Percentiles rank a stretch among this genome's conserved stretches.
phyloP scores from a whole-genome alignment of 2,888 invertebrate species.

The Sesamia inferens region DNA sequence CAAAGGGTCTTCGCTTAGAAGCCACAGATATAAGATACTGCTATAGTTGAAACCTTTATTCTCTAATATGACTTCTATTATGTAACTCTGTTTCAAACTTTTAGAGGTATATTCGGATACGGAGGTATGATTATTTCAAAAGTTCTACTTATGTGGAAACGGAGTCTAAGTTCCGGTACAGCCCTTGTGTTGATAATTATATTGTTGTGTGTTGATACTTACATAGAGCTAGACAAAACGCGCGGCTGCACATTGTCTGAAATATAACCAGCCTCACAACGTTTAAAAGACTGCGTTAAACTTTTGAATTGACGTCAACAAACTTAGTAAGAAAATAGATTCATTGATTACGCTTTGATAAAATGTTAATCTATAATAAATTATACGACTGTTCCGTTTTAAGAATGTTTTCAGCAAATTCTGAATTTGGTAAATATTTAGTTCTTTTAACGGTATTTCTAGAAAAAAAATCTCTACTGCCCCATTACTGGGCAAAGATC shows the following conservation, averaged over 20 bases:
- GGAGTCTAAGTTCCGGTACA: not conserved
- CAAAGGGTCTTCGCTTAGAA: not conserved
- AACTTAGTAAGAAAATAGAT: not conserved
- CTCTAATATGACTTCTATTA: not conserved
- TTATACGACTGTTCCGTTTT: not conserved
- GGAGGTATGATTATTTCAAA: too few relatives aligned
- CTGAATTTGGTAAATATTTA: not conserved
- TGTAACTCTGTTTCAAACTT: not conserved
- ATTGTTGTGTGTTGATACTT: too few relatives aligned
- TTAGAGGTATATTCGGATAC: not conserved
- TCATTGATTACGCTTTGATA: slow-evolving; percentile 1
- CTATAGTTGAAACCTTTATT: not conserved
- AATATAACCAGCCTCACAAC: slow-evolving; percentile 15
- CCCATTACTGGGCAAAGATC: too few relatives aligned
- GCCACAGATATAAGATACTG: not conserved
- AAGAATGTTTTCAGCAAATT: not conserved
- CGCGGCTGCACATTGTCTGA: slow-evolving; percentile 9
- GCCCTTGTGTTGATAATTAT: too few relatives aligned
- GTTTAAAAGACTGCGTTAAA: not conserved
- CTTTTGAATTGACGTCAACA: not conserved
- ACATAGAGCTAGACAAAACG: slow-evolving; percentile 5
- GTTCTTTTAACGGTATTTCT: not conserved
- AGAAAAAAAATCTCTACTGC: not conserved
- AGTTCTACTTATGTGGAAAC: not conserved
- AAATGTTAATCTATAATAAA: not conserved